phyloP scores from a whole-genome alignment of 2,113 vertebrate species.

The Motacilla tschutschensis region DNA sequence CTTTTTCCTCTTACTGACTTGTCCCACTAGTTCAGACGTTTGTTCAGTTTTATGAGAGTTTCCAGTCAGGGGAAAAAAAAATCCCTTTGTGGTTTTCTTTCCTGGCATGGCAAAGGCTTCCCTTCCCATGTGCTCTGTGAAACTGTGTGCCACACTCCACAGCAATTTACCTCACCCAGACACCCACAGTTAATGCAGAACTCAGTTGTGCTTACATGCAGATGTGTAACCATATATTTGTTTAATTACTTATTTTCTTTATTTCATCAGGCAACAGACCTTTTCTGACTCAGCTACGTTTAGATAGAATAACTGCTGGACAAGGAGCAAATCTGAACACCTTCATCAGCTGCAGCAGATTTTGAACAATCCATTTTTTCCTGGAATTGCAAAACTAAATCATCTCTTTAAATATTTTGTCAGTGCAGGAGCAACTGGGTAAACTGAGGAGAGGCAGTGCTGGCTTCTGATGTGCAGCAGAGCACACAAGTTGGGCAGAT shows the following conservation, averaged over 20 bases:
- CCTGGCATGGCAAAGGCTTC: background rate
- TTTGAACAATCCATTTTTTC: background rate
- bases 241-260: too few relatives aligned
- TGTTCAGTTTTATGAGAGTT: background rate
- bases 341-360: background rate
- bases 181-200: background rate
- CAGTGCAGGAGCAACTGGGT: background rate
- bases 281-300: background rate
- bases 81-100: background rate
- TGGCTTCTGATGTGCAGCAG: background rate
- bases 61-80: background rate
- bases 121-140: background rate
- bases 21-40: background rate
- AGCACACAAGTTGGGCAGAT: background rate
- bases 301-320: background rate
- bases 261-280: background rate
- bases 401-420: background rate
- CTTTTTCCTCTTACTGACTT: background rate
- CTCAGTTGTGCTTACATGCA: background rate
- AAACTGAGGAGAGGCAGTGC: background rate
- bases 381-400: background rate
- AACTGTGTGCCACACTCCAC: background rate
- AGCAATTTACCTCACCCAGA: background rate
- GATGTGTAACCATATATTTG: background rate
- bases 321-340: background rate